Evolutionary conservation across 2,113 vertebrate genomes (phyloP).

Genomic region (Clarias magur): DNA sequence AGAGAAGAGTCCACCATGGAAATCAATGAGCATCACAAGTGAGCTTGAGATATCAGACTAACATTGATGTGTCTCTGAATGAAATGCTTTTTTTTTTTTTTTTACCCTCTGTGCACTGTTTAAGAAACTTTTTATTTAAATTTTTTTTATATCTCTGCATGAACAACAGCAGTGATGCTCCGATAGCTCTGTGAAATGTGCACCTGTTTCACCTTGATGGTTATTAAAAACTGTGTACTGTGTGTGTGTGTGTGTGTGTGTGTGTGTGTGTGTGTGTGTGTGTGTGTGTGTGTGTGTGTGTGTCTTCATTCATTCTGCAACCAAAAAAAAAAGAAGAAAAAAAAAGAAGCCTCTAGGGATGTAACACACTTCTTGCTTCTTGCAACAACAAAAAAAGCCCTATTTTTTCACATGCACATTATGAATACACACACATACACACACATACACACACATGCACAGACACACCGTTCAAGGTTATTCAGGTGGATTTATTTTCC

Average conservation of each 20-base stretch:
- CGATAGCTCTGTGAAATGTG: conserved; percentile 4
- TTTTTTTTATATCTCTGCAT: background rate
- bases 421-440: background rate
- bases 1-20: background rate
- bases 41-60: background rate
- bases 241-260: background rate
- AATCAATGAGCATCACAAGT: conserved; percentile 1
- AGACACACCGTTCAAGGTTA: conserved; percentile 3
- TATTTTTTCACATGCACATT: background rate
- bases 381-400: conserved; percentile 37
- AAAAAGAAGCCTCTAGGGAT: conserved; percentile 28
- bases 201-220: background rate
- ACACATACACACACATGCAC: background rate
- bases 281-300: conserved; percentile 9
- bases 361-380: conserved; percentile 52
- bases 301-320: background rate
- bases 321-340: background rate
- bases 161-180: conserved; percentile 21
- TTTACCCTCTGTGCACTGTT: background rate
- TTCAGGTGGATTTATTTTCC: background rate
- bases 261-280: background rate
- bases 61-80: background rate
- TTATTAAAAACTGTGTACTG: background rate
- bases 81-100: background rate
- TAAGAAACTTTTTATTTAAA: background rate